phyloP scores from a whole-genome alignment of 2,113 vertebrate genomes.

The Callithrix jacchus region DNA sequence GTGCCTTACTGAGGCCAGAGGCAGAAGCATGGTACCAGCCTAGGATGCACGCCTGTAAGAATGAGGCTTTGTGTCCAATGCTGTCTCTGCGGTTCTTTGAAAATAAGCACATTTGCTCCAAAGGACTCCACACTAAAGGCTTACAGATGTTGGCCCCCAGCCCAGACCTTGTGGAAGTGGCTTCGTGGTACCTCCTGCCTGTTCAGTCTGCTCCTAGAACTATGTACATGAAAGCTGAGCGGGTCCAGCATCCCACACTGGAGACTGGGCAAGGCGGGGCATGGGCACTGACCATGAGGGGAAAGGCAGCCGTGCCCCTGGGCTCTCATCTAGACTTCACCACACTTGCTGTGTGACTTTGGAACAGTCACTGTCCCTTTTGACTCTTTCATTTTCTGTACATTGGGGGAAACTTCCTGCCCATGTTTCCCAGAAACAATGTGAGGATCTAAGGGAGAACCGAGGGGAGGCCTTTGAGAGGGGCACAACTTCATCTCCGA shows the following conservation, averaged over 20 bases:
- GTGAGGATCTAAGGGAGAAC: background rate
- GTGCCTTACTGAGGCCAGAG: background rate
- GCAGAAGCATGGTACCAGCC: background rate
- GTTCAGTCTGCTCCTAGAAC: background rate
- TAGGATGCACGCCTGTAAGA: background rate
- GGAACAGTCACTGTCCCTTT: background rate
- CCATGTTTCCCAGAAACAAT: background rate
- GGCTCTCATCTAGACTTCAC: background rate
- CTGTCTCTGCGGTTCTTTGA: conserved; percentile 4
- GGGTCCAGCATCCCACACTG: background rate
- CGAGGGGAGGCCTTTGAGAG: background rate
- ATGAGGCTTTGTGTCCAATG: conserved; percentile 38
- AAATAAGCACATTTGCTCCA: conserved; percentile 9
- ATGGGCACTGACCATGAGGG: accelerated
- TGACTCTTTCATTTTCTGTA: background rate
- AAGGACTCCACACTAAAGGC: background rate
- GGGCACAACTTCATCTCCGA: background rate
- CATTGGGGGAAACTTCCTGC: background rate
- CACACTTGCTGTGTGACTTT: background rate
- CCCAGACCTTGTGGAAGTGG: background rate
- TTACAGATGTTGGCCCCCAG: background rate
- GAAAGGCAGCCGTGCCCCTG: background rate
- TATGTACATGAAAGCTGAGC: background rate
- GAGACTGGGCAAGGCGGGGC: background rate
- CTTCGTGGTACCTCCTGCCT: background rate